Evolutionary conservation across 1,140 invertebrate genomes (phyloP), one percentile per base, ranked within the genome.

Genomic region (Dendrolimus punctatus): DNA sequence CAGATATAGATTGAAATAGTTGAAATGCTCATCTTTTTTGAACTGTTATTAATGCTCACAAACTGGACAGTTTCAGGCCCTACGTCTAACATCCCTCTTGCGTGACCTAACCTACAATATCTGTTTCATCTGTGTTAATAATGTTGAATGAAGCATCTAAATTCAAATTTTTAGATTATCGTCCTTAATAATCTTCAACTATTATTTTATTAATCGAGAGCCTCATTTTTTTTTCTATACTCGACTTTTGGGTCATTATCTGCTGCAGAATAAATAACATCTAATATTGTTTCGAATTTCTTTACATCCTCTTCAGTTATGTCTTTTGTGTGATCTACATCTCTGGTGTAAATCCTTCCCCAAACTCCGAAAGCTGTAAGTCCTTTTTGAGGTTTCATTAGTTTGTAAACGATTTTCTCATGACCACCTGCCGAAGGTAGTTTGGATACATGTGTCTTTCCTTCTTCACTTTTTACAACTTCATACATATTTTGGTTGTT

Each of bases 301-400:
- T 67, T 36, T 10, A 70, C 41, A 56, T 78, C 75, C 23, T 68
- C 65, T 39, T 66, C 47, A 2, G 69, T 64, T 0, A 64, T 54
- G 8, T 51, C 23, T 43, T 44, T 64, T n/a, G 51, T 49, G 43
- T 64, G 66, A 46, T 66, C 57, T 0, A 69, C 63, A 54, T 80
- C 77, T 62, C 60, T 76, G 7, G 44, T 58, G 9, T 64, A 83
- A 5, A 75, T 47, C 43, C 80, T 63, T 39, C 73, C 69, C 71
- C 70, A 83, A 45, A 81, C 66, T 8, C 68, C 76, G 48, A 83
- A 81, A 0, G 76, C 42, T 8, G 80, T 37, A 6, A 83, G 45
- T 9, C 68, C 64, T 6, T 51, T 61, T 47, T 83, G 78, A 5
- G 76, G 68, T 10, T 37, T 45, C 42, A 66, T 71, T 40, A 72